Evolutionary conservation across 30 jellyfish, hydroid and myxozoan species (phyloP), one percentile per base, ranked within the genome.

Genomic region (Cassiopea xamachana): DNA sequence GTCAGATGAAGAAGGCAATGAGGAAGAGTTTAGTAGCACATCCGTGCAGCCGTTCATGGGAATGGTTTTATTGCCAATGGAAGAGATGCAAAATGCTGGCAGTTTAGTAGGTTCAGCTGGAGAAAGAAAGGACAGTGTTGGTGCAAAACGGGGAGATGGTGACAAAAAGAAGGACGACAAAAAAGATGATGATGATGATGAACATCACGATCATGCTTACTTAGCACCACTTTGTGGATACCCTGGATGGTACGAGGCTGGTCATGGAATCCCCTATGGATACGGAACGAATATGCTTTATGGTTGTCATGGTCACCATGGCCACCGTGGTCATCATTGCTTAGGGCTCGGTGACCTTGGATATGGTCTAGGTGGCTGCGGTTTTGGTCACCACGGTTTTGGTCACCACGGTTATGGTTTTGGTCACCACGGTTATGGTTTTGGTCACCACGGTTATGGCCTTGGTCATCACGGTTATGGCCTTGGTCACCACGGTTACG

Each of bases 241-340:
- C 86, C 95, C 95, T 7, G 95, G 95, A 15, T 88, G 90, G 90
- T 88, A 78, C 61, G 95, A 80, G 60, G 95, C 90, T 2, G 95
- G 95, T n/a, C 95, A 88, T 51, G 95, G 95, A 19, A 78, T 88
- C 27, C 94, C 94, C 4, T 88, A 88, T 70, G 95, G 90, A 17
- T 88, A 88, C 69, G 95, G 90, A 15, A 71, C 77, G 6, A 16
- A 70, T 49, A 46, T 77, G 83, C 68, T 58, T 46, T 51, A 71
- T 46, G 86, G 80, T 39, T 86, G 73, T 48, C 89, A 87, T 39
- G 93, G 93, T 47, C 85, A 75, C 70, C 70, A 75, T 75, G 89
- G 89, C 17, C 89, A 79, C 84, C 87, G 59, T 48, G 94, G 94
- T 1, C 80, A 58, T 80, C 69, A 60, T 27, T 67, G 77, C 79